Conservation (phyloP, 2,888 invertebrate species). For the Melanchra persicariae region DNA sequence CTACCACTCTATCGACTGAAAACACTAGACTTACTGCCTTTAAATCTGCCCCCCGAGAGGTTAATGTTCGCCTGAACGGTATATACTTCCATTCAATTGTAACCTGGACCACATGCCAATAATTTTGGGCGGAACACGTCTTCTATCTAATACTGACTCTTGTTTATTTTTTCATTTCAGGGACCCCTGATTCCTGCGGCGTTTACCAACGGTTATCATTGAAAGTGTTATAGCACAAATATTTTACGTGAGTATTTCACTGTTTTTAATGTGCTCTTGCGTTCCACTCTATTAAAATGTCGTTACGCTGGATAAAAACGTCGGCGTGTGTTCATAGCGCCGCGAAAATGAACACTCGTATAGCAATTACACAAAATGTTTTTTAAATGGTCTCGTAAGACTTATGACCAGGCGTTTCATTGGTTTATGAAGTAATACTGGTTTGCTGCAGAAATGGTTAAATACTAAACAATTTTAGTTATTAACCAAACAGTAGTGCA, state of each 20-base stretch:
- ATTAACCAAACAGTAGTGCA: background rate
- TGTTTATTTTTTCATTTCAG: slow-evolving; percentile 91
- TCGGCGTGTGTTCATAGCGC: slow-evolving; percentile 76
- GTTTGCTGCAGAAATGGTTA: background rate
- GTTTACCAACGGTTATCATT: slow-evolving; percentile 99
- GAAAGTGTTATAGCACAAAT: slow-evolving; percentile 92
- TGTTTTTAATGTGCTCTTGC: slow-evolving; percentile 77
- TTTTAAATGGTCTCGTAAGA: slow-evolving; percentile 75
- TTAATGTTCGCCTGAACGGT: slow-evolving; percentile 85
- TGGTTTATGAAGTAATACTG: slow-evolving; percentile 19
- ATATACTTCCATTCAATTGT: slow-evolving; percentile 87
- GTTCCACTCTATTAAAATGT: slow-evolving; percentile 82
- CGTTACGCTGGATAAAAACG: slow-evolving; percentile 81
- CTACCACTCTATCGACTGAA: slow-evolving; percentile 89
- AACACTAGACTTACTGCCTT: slow-evolving; percentile 87
- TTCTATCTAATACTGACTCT: slow-evolving; percentile 56
- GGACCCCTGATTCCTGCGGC: slow-evolving; percentile 99
- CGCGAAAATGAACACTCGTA: slow-evolving; percentile 75
- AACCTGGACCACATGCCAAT: slow-evolving; percentile 73
- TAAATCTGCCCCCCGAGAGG: slow-evolving; percentile 88
- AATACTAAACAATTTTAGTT: background rate
- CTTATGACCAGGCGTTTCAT: slow-evolving; percentile 59
- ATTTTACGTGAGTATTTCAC: slow-evolving; percentile 88
- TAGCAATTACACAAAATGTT: slow-evolving; percentile 76
- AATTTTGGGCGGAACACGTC: slow-evolving; percentile 65